phyloP scores from a whole-genome alignment of 2,888 invertebrate genomes.

The Drosophila kanekoi region DNA sequence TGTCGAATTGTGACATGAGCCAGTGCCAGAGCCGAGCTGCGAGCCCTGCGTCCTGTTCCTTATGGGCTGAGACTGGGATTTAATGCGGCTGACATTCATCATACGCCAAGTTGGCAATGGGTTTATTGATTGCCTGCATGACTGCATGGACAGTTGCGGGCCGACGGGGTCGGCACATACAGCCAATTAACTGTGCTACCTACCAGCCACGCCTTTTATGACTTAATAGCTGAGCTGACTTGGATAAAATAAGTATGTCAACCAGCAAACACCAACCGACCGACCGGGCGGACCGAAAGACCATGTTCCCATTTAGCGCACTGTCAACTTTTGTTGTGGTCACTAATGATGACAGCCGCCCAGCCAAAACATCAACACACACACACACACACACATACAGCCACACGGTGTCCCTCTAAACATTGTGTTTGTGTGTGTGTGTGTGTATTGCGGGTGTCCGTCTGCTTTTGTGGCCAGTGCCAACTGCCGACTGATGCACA shows the following conservation, averaged over 20 bases:
- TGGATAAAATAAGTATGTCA: slow-evolving; percentile 43
- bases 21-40: slow-evolving; percentile 16
- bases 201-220: slow-evolving; percentile 66
- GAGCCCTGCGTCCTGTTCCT: slow-evolving; percentile 3
- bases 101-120: slow-evolving; percentile 48
- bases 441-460: slow-evolving; percentile 15
- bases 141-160: slow-evolving; percentile 6
- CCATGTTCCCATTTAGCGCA: slow-evolving; percentile 71
- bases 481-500: slow-evolving; percentile 53
- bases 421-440: slow-evolving; percentile 4
- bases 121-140: slow-evolving; percentile 53
- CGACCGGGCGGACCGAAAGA: slow-evolving; percentile 5
- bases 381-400: background rate
- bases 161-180: slow-evolving; percentile 20
- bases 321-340: slow-evolving; percentile 79
- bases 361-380: slow-evolving; percentile 63
- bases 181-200: slow-evolving; percentile 61
- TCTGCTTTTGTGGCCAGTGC: slow-evolving; percentile 29
- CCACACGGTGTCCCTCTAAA: slow-evolving; percentile 1
- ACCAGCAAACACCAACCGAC: slow-evolving; percentile 15
- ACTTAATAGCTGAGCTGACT: slow-evolving; percentile 64
- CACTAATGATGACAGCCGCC: slow-evolving; percentile 78
- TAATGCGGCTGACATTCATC: slow-evolving; percentile 56
- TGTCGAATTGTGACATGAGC: slow-evolving; percentile 38
- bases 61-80: slow-evolving; percentile 28